Evolutionary conservation across 2,888 invertebrate genomes (phyloP), one percentile per base, ranked within the genome.

Genomic region (Morpho achilles): DNA sequence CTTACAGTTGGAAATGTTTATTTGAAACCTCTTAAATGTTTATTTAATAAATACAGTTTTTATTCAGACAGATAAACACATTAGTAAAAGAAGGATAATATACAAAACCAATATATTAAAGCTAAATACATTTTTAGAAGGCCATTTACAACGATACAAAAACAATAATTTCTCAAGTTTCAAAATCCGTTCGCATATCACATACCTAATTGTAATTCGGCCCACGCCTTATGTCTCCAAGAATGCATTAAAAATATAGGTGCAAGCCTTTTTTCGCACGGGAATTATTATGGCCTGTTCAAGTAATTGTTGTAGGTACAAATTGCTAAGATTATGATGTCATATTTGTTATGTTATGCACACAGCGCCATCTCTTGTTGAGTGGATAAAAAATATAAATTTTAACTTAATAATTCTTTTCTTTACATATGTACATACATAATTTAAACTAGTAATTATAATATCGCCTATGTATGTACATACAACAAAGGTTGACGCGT

Each of bases 231-330:
- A 74, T 76, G 70, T 73, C 77, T 82, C 75, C 74, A 70, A 78
- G 81, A 83, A 82, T 80, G 80, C 80, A 78, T 81, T 78, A 80
- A 83, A 80, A 80, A 80, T 82, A 79, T 79, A 71, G 74, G 74
- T 72, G 71, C 76, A 77, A 67, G 71, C 73, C 74, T 79, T 80
- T 79, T 80, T 83, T 82, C 75, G 77, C 79, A 78, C 71, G 77
- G 73, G 75, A 76, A 78, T 79, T 79, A 78, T 77, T 78, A 77
- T 71, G 66, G 71, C 74, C 71, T 65, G 65, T 70, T 73, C 76
- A 75, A 79, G 77, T 79, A 76, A 78, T 80, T 76, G 76, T 70
- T 70, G 72, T 74, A 72, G 69, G 72, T 65, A 69, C 55, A 63
- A 62, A 63, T 67, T 64, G 66, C 62, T 63, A 58, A 60, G 59